These are phyloP conservation scores for Erebia aethiops DNA, from an alignment of 2,888 invertebrate species.

Conservation along the genomic window DNA sequence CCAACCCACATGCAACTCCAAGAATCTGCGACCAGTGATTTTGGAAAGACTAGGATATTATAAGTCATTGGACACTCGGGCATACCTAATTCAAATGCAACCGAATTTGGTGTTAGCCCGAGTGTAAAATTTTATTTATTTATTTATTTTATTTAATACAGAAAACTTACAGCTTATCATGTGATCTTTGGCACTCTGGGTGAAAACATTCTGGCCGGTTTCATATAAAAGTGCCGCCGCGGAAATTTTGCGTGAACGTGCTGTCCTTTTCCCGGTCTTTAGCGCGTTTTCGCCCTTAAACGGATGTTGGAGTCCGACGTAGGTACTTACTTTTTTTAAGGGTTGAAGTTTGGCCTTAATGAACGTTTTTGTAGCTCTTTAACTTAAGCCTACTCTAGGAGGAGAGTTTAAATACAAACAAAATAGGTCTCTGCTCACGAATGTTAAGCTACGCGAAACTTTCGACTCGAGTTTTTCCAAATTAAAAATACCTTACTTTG, in stretches of 20 bases:
- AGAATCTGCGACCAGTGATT: not conserved
- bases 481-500: not conserved
- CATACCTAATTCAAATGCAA: too few species aligned
- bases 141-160: too few species aligned
- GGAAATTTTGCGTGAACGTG: too few species aligned
- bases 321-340: constrained; percentile 19
- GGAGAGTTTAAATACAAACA: constrained; percentile 12
- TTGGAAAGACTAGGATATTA: not conserved
- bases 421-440: not conserved
- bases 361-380: constrained; percentile 30
- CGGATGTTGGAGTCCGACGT: constrained; percentile 10
- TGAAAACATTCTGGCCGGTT: too few species aligned
- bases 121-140: too few species aligned
- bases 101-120: too few species aligned
- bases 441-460: not conserved
- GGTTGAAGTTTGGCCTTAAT: constrained; percentile 37
- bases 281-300: not conserved
- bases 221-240: too few species aligned
- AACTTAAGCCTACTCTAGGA: constrained; percentile 15
- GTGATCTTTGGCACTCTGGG: too few species aligned
- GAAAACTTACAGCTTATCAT: too few species aligned
- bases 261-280: too few species aligned
- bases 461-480: not conserved
- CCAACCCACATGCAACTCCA: not conserved
- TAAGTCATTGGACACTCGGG: too few species aligned